Conservation (phyloP, 2,113 vertebrate genomes). For the Pterocles burchelli region DNA sequence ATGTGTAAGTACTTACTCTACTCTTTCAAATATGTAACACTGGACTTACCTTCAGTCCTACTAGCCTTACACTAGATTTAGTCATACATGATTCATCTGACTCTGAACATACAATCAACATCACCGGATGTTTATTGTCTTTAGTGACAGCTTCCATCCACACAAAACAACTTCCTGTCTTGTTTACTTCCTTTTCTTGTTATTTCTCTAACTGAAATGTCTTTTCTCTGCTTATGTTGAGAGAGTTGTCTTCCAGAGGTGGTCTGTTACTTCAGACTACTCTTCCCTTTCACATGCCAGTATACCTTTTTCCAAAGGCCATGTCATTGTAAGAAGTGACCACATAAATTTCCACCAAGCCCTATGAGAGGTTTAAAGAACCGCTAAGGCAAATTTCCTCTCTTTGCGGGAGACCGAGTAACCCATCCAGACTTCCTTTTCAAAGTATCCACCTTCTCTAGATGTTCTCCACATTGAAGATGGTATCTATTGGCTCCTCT, state of each 20-base stretch:
- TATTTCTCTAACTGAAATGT: background rate
- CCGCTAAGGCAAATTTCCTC: background rate
- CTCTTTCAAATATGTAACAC: background rate
- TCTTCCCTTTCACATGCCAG: background rate
- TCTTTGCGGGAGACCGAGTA: background rate
- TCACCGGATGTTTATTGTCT: conserved; percentile 29
- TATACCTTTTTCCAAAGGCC: background rate
- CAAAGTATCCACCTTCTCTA: background rate
- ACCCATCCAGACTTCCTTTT: background rate
- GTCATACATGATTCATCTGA: conserved; percentile 34
- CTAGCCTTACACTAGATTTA: background rate
- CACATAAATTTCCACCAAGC: background rate
- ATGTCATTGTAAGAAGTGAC: background rate
- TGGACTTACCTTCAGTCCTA: background rate
- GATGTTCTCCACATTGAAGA: background rate
- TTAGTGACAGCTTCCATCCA: conserved; percentile 21
- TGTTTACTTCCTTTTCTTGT: conserved; percentile 10
- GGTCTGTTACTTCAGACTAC: background rate
- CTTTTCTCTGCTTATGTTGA: background rate
- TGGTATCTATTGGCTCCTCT: background rate
- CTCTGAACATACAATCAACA: conserved; percentile 1
- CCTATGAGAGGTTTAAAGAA: background rate
- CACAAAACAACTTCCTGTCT: background rate
- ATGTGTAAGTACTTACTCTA: conserved; percentile 86
- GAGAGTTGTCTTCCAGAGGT: background rate